Base-by-base conservation (phyloP, 1,140 invertebrate genomes). In the Papilio polyxenes region DNA sequence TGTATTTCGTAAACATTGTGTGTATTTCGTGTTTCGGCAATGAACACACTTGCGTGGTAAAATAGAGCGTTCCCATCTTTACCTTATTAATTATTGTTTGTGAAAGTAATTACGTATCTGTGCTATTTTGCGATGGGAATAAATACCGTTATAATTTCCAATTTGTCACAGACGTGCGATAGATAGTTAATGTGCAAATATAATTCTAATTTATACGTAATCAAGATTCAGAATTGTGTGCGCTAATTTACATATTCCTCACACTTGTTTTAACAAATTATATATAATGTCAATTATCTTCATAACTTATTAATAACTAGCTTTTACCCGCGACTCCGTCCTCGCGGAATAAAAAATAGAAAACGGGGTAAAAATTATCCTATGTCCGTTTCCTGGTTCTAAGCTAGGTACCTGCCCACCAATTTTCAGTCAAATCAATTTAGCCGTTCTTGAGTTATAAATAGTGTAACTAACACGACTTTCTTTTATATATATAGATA, bases 181-280 rank as follows among this genome's bases (percentile, higher is more conserved):
- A 51, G 44, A 31, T 53, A 53, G 75, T 77, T 77, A 81, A 81
- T 79, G 78, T 75, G 83, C 62, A 81, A 79, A 83, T 83, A 75
- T 74, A 81, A 74, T 81, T 74, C 69, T 81, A 81, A 81, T 81
- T 74, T 69, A 83, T 81, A 65, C 75, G 78, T 78, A 44, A 81
- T 81, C 81, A 83, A 83, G 82, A 83, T 37, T 83, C 75, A 76
- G 76, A 75, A 53, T 79, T 78, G 80, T 81, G 48, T 83, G 72
- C 72, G 51, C 80, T 81, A 75, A 83, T 83, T 83, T 81, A 53
- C 75, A 81, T 83, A 74, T 56, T 49, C n/a, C 20, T 37, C 11
- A 11, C 10, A 20, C 75, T 48, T 76, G 40, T 76, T 40, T 51
- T 75, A 51, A 6, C 56, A 59, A 59, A 2, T 2, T 65, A 65